Conservation (phyloP, 2,797 vertebrate species). For the Crocodylus rhombifer region DNA sequence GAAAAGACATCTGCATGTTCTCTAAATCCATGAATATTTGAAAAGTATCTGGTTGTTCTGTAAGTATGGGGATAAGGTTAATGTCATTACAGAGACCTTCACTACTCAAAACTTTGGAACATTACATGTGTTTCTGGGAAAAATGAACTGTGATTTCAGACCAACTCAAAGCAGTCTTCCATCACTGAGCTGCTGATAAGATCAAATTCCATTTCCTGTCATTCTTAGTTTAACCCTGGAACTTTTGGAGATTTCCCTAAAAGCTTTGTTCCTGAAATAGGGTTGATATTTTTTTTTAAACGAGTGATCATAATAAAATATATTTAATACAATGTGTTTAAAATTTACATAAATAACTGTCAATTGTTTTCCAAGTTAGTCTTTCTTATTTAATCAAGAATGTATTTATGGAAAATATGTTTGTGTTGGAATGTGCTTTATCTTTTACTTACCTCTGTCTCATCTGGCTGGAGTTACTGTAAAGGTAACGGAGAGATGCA, state of each 20-base stretch:
- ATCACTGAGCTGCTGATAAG: background rate
- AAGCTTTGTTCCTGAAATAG: background rate
- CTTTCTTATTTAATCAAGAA: background rate
- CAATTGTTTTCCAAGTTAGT: background rate
- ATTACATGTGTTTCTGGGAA: background rate
- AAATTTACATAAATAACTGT: background rate
- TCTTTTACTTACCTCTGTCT: background rate
- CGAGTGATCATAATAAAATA: background rate
- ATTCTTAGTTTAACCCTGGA: fast-evolving
- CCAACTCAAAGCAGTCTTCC: background rate
- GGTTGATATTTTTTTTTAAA: background rate
- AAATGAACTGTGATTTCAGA: background rate
- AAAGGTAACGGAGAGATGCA: background rate
- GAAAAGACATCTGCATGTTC: background rate
- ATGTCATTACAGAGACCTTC: background rate
- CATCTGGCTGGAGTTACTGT: background rate
- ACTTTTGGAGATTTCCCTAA: background rate
- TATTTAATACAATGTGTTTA: background rate
- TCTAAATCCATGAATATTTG: background rate
- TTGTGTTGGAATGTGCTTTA: background rate
- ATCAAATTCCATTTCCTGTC: background rate
- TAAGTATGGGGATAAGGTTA: background rate
- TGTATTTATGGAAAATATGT: background rate
- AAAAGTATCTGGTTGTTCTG: background rate
- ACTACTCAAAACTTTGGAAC: background rate